These are phyloP conservation scores for Galaxea fascicularis DNA, from an alignment of 92 coral and sea anemone species.

Conservation along the genomic window DNA sequence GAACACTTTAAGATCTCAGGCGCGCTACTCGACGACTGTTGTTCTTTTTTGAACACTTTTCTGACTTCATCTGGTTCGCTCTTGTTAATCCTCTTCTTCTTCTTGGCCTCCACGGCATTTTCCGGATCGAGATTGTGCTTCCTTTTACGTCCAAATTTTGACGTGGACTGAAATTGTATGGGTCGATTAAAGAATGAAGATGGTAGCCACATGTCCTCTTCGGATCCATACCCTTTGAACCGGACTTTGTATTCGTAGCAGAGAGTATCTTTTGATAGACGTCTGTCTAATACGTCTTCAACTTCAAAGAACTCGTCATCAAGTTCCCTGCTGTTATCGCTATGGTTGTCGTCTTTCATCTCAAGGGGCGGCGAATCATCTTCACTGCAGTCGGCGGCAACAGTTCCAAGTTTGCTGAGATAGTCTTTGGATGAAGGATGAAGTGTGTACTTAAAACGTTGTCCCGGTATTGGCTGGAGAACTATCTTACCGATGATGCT, in stretches of 20 bases:
- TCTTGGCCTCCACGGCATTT: not conserved
- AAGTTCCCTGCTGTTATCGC: slow-evolving; percentile 2
- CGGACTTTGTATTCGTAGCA: slow-evolving; percentile 63
- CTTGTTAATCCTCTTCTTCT: not conserved
- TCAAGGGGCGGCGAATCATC: not conserved
- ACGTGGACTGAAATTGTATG: slow-evolving; percentile 43
- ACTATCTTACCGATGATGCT: slow-evolving; percentile 26
- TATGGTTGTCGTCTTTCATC: slow-evolving; percentile 14
- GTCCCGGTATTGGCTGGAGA: slow-evolving; percentile 32
- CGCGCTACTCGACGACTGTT: not conserved
- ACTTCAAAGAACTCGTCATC: slow-evolving; percentile 46
- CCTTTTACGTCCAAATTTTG: slow-evolving; percentile 45
- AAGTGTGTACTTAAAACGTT: slow-evolving; percentile 20
- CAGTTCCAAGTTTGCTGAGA: slow-evolving; percentile 37
- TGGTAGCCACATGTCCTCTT: too few relatives aligned
- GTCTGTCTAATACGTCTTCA: not conserved
- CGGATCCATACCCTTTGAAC: slow-evolving; percentile 62
- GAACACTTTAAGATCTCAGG: not conserved
- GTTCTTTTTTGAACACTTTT: too few relatives aligned
- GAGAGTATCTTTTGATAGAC: slow-evolving; percentile 48
- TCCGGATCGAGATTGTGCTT: slow-evolving; percentile 37
- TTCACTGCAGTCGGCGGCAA: not conserved
- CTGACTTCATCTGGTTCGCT: too few relatives aligned
- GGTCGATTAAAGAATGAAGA: too few relatives aligned
- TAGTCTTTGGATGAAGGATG: slow-evolving; percentile 29